A percentile compares a stretch with the other conserved stretches of the same genome.
phyloP scores from a whole-genome alignment of 2,113 vertebrate species.

The Nestor notabilis region DNA sequence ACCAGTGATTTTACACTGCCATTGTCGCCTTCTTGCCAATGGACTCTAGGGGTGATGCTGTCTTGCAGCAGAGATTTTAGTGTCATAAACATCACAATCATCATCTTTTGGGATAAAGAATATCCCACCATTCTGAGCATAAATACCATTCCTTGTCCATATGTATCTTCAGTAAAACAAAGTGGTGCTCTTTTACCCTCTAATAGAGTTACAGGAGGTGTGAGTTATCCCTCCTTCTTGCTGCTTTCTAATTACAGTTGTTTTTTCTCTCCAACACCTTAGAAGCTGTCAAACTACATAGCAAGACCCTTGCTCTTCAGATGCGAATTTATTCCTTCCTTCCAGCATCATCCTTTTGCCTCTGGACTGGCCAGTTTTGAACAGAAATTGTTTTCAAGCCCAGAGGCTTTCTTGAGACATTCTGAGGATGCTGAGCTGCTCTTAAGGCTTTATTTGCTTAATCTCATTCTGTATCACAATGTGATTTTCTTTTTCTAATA shows the following conservation, averaged over 20 bases:
- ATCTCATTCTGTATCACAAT: background rate
- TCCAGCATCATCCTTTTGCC: background rate
- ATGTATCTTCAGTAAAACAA: background rate
- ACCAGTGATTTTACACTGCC: background rate
- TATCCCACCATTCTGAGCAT: rapidly evolving
- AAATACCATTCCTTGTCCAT: background rate
- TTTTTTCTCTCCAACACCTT: background rate
- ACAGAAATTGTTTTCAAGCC: background rate
- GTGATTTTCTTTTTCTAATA: background rate
- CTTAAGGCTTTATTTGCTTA: background rate
- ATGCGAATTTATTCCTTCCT: background rate
- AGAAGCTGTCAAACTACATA: background rate
- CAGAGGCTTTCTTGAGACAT: background rate
- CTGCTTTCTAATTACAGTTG: background rate
- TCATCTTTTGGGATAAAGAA: background rate
- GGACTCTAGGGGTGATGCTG: background rate
- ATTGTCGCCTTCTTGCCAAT: rapidly evolving
- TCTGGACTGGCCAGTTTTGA: background rate
- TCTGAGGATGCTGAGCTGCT: background rate
- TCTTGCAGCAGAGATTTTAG: background rate
- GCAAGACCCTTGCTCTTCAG: background rate
- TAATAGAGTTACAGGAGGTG: background rate
- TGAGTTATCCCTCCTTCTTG: background rate
- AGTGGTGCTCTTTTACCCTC: background rate
- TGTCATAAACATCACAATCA: background rate